Evolutionary conservation across 2,797 vertebrate species (phyloP), one percentile per base, ranked within the genome.

Genomic region (Anabacerthia variegaticeps): DNA sequence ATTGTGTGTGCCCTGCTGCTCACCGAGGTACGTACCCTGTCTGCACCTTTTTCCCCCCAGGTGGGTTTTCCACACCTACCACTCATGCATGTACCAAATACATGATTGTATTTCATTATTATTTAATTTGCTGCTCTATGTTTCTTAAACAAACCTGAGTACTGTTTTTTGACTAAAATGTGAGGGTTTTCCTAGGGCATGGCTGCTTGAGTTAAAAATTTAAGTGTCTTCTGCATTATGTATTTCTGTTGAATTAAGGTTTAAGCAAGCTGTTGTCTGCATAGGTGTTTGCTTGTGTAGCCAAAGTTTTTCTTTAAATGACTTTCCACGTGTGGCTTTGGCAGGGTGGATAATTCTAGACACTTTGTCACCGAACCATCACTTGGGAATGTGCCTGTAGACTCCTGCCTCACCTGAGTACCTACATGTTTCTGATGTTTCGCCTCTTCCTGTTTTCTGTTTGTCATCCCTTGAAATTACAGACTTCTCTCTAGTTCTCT

Each of bases 351-450:
- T 91, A 76, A 36, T 52, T 58, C 20, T 20, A 34, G 65, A n/a
- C 15, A 8, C 23, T 56, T 24, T 0, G 2, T 62, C 52, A 36
- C 62, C 0, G 6, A 51, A 27, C 24, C 12, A 13, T 83, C 49
- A 14, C 34, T 68, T 4, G 0, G 61, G 36, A 76, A 39, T 0
- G 0, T 49, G 22, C 32, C 43, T 13, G 1, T 44, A 36, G 4
- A 0, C 7, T 81, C 46, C 59, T 34, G 28, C 34, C 62, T 74
- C 48, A n/a, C 56, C 41, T 74, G 44, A 55, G 6, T 43, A 13
- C 17, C 30, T 55, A 36, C 52, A 41, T 30, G 39, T 61, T 75
- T 76, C 54, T 72, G 63, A 32, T 72, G 41, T 7, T 79, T 72
- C 72, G 43, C 8, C 3, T 67, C 13, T 56, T 90, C 23, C n/a